phyloP scores from a whole-genome alignment of 64 coral and sea anemone species.

The Pocillopora damicornis region DNA sequence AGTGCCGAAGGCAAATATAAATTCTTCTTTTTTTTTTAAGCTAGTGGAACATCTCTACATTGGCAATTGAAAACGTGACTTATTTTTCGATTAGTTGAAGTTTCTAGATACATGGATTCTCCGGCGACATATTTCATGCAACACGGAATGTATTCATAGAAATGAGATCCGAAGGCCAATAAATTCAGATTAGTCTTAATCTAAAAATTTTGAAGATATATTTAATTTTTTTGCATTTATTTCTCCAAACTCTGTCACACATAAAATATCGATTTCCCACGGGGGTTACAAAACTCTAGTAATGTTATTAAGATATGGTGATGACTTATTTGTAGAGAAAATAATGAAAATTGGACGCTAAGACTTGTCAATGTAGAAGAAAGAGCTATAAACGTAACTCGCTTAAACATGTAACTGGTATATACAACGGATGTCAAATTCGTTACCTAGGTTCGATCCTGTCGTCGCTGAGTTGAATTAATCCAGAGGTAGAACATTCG shows the following conservation, averaged over 20 bases:
- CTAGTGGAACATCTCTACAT: neutral
- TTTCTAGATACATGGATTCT: too few relatives aligned
- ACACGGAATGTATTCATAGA: too few relatives aligned
- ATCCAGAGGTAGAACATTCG: neutral
- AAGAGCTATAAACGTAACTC: neutral
- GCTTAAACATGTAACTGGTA: neutral
- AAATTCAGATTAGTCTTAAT: too few relatives aligned
- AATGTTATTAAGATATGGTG: neutral
- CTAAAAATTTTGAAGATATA: too few relatives aligned
- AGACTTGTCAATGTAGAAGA: neutral
- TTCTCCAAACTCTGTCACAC: too few relatives aligned
- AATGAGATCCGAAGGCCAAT: too few relatives aligned
- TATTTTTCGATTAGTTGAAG: too few relatives aligned
- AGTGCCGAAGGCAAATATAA: neutral
- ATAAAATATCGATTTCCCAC: too few relatives aligned
- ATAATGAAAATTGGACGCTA: neutral
- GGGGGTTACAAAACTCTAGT: too few relatives aligned
- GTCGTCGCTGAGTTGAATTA: neutral
- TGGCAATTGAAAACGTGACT: neutral
- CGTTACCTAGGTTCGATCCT: neutral
- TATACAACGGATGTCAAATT: too few relatives aligned
- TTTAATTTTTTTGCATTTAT: too few relatives aligned
- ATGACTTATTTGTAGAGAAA: neutral
- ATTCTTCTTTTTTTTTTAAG: neutral
- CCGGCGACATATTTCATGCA: too few relatives aligned